Evolutionary conservation across 2,797 vertebrate genomes (phyloP).

Genomic region (Heliangelus exortis): DNA sequence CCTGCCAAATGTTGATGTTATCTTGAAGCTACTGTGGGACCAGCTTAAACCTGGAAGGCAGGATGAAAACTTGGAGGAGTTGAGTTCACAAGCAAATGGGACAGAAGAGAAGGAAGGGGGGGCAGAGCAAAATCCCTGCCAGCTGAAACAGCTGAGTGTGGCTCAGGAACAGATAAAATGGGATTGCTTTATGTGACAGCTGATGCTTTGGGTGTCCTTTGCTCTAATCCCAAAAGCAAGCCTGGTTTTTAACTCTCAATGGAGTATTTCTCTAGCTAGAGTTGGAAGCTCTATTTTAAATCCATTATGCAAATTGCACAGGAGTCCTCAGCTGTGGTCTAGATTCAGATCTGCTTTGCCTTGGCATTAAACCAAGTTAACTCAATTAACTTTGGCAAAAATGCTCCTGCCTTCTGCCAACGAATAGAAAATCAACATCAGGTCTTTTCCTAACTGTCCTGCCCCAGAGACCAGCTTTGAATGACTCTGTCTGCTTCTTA

Average conservation of each 20-base stretch:
- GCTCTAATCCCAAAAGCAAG: neutral
- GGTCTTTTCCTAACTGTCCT: neutral
- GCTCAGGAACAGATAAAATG: neutral
- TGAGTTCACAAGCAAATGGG: neutral
- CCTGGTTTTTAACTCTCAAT: neutral
- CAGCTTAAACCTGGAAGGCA: neutral
- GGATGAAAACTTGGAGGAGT: neutral
- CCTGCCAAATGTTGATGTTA: neutral
- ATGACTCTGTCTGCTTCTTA: neutral
- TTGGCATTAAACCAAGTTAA: neutral
- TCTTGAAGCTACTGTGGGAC: neutral
- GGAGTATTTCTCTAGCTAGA: neutral
- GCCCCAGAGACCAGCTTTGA: neutral
- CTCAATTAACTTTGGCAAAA: neutral
- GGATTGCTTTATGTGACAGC: neutral
- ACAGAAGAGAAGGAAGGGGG: neutral
- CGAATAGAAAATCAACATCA: neutral
- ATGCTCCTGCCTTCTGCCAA: neutral
- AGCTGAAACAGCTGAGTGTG: neutral
- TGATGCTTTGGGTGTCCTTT: neutral
- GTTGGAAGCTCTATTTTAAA: conserved; percentile 3
- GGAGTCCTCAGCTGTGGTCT: neutral
- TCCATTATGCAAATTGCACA: neutral
- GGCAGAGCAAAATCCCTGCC: neutral
- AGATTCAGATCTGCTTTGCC: neutral